Percentiles rank a stretch among this genome's conserved stretches.
Conservation (phyloP, 1,140 invertebrate species). For the Stenopsyche tienmushanensis region DNA sequence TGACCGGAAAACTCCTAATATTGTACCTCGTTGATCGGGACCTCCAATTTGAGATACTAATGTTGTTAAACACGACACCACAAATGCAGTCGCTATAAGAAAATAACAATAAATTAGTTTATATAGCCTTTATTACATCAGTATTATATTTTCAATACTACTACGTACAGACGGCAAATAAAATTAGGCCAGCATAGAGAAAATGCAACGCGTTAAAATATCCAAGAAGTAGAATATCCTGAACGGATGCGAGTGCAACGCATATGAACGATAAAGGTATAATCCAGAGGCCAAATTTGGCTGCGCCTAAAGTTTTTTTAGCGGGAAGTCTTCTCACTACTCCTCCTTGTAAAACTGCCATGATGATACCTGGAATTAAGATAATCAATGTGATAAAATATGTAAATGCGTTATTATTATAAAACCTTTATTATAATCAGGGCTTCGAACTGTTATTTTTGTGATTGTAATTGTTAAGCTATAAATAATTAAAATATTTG, state of each 20-base stretch:
- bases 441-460: background rate
- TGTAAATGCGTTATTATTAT: background rate
- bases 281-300: constrained; percentile 76
- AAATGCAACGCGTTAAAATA: constrained; percentile 18
- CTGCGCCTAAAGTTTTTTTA: constrained; percentile 73
- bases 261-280: constrained; percentile 88
- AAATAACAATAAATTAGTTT: constrained; percentile 9
- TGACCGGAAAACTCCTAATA: constrained; percentile 92
- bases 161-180: constrained; percentile 88
- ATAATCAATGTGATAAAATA: background rate
- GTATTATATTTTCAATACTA: constrained; percentile 10
- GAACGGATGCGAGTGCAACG: constrained; percentile 70
- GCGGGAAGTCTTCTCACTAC: constrained; percentile 79
- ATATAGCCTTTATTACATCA: constrained; percentile 9
- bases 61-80: constrained; percentile 92
- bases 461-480: background rate
- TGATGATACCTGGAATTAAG: constrained; percentile 63
- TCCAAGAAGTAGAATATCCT: constrained; percentile 31
- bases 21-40: constrained; percentile 84
- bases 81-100: constrained; percentile 81
- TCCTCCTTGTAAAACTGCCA: constrained; percentile 91
- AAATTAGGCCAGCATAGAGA: constrained; percentile 67
- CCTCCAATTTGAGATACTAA: constrained; percentile 82
- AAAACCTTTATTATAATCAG: background rate
- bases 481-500: constrained; percentile 23